A percentile compares a stretch with the other conserved stretches of the same genome.
Conservation (phyloP, 2,797 vertebrate species). For the Onychomys leucogaster region DNA sequence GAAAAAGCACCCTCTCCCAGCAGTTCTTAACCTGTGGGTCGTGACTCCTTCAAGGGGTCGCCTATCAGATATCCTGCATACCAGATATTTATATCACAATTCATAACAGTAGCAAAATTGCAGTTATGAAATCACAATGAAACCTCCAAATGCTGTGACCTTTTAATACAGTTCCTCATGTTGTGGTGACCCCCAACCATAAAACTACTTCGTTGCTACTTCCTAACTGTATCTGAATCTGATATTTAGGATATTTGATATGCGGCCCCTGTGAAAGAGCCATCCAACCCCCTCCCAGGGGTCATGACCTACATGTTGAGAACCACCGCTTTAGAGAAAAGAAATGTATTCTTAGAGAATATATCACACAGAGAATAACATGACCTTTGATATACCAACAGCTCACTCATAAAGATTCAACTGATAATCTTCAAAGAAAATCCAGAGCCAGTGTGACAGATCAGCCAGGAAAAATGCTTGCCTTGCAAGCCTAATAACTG, state of each 20-base stretch:
- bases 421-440: conserved; percentile 4
- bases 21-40: not conserved
- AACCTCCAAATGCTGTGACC: not conserved
- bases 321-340: not conserved
- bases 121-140: not conserved
- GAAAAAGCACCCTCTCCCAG: conserved; percentile 7
- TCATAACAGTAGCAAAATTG: not conserved
- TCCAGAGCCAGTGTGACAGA: too few species aligned
- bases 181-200: not conserved
- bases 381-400: conserved; percentile 17
- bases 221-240: not conserved
- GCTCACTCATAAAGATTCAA: conserved; percentile 21
- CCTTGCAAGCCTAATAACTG: not conserved
- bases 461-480: not conserved
- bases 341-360: conserved; percentile 18
- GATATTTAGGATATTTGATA: not conserved
- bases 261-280: not conserved
- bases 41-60: not conserved
- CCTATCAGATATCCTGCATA: not conserved
- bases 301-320: not conserved
- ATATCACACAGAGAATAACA: conserved; percentile 37
- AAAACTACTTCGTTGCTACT: not conserved
- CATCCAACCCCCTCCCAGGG: not conserved
- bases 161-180: not conserved
- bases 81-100: not conserved